A percentile compares a stretch with the other conserved stretches of the same genome.
phyloP scores from a whole-genome alignment of 2,113 vertebrate genomes.

The Malurus elegans region DNA sequence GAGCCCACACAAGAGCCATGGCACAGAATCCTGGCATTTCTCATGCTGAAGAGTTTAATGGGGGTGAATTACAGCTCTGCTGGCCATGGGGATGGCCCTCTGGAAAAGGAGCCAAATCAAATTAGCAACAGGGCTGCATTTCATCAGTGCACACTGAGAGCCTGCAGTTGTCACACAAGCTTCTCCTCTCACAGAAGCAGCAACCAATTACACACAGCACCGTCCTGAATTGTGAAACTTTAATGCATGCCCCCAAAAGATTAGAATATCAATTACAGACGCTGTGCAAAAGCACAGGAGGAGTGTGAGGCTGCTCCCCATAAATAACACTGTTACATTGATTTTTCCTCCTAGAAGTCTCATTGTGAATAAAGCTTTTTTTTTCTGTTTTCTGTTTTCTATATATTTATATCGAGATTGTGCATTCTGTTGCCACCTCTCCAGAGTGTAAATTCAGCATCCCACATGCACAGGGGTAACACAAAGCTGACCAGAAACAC shows the following conservation, averaged over 20 bases:
- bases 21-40: neutral
- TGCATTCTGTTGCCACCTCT: constrained; percentile 49
- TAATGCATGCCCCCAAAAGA: neutral
- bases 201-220: neutral
- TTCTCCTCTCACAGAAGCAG: neutral
- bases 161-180: neutral
- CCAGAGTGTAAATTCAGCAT: neutral
- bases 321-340: neutral
- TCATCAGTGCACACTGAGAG: neutral
- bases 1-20: rapidly evolving
- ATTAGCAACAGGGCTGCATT: neutral
- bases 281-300: neutral
- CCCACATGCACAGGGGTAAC: constrained; percentile 2
- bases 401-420: neutral
- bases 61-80: neutral
- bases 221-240: neutral
- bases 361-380: neutral
- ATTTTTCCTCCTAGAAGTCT: neutral
- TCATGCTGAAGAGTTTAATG: neutral
- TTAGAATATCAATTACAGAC: neutral
- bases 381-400: neutral
- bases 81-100: neutral
- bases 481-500: neutral
- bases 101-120: neutral
- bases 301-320: neutral